Percentiles rank a stretch among this genome's conserved stretches.
Evolutionary conservation across 2,888 invertebrate genomes (phyloP).

Genomic region (Cancer borealis): DNA sequence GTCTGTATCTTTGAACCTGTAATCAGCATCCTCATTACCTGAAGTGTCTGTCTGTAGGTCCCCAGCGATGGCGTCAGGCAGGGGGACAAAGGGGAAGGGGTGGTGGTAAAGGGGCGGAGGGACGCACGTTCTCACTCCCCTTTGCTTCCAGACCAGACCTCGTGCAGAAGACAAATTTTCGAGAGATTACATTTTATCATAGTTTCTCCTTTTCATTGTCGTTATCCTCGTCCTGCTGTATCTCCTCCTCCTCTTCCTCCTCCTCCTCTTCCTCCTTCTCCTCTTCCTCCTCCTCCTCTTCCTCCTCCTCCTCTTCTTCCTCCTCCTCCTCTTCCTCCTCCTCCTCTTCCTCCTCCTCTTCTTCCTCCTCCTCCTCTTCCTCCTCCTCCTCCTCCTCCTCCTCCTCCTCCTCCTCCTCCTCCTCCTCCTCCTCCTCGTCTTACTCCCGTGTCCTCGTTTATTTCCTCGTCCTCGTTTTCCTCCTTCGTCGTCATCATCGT

Average conservation of each 20-base stretch:
- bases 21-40: slow-evolving; percentile 8
- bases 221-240: too few relatives aligned
- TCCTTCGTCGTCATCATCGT: not conserved
- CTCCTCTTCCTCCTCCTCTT: slow-evolving; percentile 18
- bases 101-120: not conserved
- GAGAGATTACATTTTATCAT: too few relatives aligned
- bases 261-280: too few relatives aligned
- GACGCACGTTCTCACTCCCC: not conserved
- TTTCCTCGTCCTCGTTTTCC: not conserved
- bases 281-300: too few relatives aligned
- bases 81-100: too few relatives aligned
- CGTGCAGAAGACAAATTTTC: too few relatives aligned
- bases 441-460: not conserved
- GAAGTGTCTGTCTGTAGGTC: not conserved
- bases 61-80: not conserved
- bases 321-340: not conserved
- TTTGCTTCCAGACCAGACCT: too few relatives aligned
- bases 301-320: not conserved
- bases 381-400: not conserved
- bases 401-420: not conserved
- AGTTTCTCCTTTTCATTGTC: too few relatives aligned
- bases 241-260: too few relatives aligned
- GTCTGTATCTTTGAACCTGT: not conserved
- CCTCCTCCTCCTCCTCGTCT: not conserved
- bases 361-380: not conserved